Base-by-base conservation (phyloP, 2,888 invertebrate genomes). In the Eristalinus sepulchralis region DNA sequence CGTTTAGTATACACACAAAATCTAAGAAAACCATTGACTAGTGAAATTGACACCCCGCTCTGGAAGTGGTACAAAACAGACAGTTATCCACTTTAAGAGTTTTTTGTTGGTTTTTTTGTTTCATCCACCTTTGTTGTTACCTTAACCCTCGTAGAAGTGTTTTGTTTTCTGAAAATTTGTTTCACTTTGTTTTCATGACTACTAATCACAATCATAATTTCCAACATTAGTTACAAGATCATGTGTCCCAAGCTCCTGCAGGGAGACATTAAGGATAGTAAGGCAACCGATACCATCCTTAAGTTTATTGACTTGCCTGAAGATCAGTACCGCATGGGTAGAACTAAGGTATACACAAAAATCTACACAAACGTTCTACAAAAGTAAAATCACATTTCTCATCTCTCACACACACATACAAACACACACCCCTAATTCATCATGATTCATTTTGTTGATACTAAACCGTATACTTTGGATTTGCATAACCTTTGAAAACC, bases 271-370 rank as follows among this genome's bases (percentile, higher is more conserved):
- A 92, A 92, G 92, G 90, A 91, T 73, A 89, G 96, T 94, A 96
- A 97, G 94, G 96, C 96, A 90, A 95, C 97, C 88, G 94, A 95
- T 93, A 94, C 96, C 93, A 96, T 98, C 94, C 95, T 97, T 94
- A 96, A 96, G 90, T 93, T 94, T 91, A 95, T 96, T 93, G 95
- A 95, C 93, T 95, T 99, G 94, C 98, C 98, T 93, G 94, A 96
- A 90, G 98, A 98, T 93, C 97, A 98, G 93, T 99, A 95, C 95
- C 96, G 98, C 92, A 94, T 98, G 93, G 99, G 99, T 94, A 96
- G 95, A 94, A 98, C 98, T 90, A 99, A 99, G 97, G 98, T 98
- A 96, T 94, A 93, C 88, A 91, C 47, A 78, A n/a, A 78, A 11
- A 77, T 27, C 59, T 55, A 57, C 67, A 47, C 33, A 75, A 68